phyloP scores from a whole-genome alignment of 2,113 vertebrate genomes.

The Nanorana parkeri region DNA sequence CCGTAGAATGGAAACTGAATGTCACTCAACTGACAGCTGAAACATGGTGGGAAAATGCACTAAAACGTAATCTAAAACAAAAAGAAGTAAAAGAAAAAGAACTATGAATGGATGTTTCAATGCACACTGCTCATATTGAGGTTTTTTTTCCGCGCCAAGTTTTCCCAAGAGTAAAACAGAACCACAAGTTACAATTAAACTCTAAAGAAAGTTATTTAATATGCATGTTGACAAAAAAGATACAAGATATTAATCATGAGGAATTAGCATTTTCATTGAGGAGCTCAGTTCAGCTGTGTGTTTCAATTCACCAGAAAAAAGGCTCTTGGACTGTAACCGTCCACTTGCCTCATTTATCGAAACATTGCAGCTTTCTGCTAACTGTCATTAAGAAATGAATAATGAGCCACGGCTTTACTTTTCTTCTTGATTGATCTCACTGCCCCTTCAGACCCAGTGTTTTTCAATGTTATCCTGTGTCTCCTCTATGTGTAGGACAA shows the following conservation, averaged over 20 bases:
- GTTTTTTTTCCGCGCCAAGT: constrained; percentile 3
- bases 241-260: constrained; percentile 79
- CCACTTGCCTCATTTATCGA: constrained; percentile 67
- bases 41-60: constrained; percentile 5
- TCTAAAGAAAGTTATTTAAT: constrained; percentile 73
- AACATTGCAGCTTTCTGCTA: constrained; percentile 70
- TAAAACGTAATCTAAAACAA: constrained; percentile 2
- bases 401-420: constrained; percentile 66
- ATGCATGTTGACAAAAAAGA: constrained; percentile 78
- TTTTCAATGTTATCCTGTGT: constrained; percentile 56
- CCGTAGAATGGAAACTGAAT: not conserved
- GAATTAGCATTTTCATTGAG: constrained; percentile 78
- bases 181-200: constrained; percentile 70
- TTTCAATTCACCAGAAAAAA: constrained; percentile 63
- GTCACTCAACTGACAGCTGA: constrained; percentile 1
- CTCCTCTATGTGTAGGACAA: constrained; percentile 59
- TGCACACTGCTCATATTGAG: not conserved
- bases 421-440: constrained; percentile 70
- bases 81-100: not conserved
- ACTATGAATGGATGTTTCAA: constrained; percentile 14
- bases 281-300: constrained; percentile 67
- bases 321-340: constrained; percentile 62
- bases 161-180: constrained; percentile 62
- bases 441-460: constrained; percentile 61
- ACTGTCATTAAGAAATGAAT: constrained; percentile 70